Conservation (phyloP, 2,888 invertebrate genomes). For the Alitta virens region DNA sequence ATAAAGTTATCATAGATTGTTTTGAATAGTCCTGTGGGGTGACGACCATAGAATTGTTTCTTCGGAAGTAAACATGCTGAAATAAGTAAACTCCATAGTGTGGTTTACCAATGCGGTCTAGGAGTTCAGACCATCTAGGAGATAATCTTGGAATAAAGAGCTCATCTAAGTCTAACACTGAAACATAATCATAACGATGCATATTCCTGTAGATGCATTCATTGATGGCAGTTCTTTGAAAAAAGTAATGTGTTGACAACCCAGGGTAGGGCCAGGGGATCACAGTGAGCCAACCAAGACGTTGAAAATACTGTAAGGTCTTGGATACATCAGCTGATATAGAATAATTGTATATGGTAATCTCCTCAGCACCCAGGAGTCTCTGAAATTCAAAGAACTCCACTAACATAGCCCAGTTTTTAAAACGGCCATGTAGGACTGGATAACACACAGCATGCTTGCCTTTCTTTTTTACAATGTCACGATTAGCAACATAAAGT, state of each 20-base stretch:
- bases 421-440: slow-evolving; percentile 18
- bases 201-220: slow-evolving; percentile 27
- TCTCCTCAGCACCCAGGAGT: slow-evolving; percentile 19
- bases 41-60: slow-evolving; percentile 6
- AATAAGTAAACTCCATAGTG: slow-evolving; percentile 23
- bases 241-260: slow-evolving; percentile 7
- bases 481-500: slow-evolving; percentile 22
- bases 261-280: slow-evolving; percentile 21
- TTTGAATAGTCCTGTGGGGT: neutral
- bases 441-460: slow-evolving; percentile 19
- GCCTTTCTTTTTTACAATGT: neutral
- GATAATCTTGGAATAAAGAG: slow-evolving; percentile 18
- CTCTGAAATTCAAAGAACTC: slow-evolving; percentile 27
- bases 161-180: slow-evolving; percentile 26
- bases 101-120: slow-evolving; percentile 16
- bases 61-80: slow-evolving; percentile 27
- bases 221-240: slow-evolving; percentile 25
- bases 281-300: slow-evolving; percentile 1
- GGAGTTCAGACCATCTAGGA: slow-evolving; percentile 16
- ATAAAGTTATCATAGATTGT: slow-evolving; percentile 21
- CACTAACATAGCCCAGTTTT: slow-evolving; percentile 18
- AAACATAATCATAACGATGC: slow-evolving; percentile 19
- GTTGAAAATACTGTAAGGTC: slow-evolving; percentile 11
- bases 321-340: neutral
- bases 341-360: slow-evolving; percentile 21